These are phyloP conservation scores for Fragum fragum DNA, from an alignment of 2,888 invertebrate species.

Conservation along the genomic window DNA sequence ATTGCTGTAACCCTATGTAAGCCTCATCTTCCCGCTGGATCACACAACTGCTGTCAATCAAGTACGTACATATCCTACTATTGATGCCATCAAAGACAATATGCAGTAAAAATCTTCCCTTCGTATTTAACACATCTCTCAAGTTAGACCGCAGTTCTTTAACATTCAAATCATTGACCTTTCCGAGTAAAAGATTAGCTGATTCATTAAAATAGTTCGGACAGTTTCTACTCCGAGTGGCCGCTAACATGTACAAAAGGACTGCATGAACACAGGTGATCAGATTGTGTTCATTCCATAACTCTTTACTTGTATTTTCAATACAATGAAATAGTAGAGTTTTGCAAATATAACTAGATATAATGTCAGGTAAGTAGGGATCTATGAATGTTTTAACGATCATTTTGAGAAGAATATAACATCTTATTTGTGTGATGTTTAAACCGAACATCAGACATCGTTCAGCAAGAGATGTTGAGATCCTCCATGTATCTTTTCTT, in stretches of 20 bases:
- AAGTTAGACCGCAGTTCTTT: not conserved
- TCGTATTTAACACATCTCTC: not conserved
- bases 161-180: not conserved
- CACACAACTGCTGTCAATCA: not conserved
- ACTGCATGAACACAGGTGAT: not conserved
- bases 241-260: not conserved
- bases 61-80: not conserved
- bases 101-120: not conserved
- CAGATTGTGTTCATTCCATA: conserved; percentile 29
- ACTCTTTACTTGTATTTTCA: not conserved
- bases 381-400: too few species aligned
- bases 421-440: conserved; percentile 35
- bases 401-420: conserved; percentile 36
- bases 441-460: conserved; percentile 27
- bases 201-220: too few species aligned
- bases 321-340: conserved; percentile 30
- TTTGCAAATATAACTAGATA: conserved; percentile 42
- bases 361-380: conserved; percentile 7
- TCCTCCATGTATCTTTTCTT: not conserved
- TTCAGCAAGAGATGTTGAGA: too few species aligned
- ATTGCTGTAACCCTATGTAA: not conserved
- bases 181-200: conserved; percentile 31
- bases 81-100: not conserved
- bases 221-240: not conserved
- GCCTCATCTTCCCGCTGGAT: not conserved